Evolutionary conservation across 2,113 vertebrate genomes (phyloP).

Genomic region (Colius striatus): DNA sequence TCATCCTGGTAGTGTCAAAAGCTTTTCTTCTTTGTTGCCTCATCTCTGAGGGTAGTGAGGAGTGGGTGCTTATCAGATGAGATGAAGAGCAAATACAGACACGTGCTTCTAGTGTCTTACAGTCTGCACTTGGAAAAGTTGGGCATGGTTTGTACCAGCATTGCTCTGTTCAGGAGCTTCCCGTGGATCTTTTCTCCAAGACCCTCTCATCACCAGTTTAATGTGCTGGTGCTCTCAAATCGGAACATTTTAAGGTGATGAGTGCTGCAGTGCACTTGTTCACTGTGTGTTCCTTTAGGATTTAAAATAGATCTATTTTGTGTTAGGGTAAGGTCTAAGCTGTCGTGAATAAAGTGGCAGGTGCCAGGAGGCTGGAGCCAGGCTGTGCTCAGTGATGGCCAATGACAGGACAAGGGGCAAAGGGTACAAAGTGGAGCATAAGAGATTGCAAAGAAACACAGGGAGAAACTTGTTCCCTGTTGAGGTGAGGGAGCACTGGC

Average conservation of each 20-base stretch:
- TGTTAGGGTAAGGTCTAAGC: neutral
- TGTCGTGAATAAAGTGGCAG: neutral
- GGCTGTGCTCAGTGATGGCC: too few relatives aligned
- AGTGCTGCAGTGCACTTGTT: neutral
- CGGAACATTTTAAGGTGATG: neutral
- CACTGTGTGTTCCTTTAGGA: neutral
- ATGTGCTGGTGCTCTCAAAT: rapidly evolving
- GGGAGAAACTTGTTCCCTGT: too few relatives aligned
- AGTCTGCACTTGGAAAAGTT: rapidly evolving
- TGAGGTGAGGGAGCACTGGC: too few relatives aligned
- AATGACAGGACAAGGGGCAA: too few relatives aligned
- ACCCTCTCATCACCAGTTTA: rapidly evolving
- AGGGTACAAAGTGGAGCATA: too few relatives aligned
- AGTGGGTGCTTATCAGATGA: neutral
- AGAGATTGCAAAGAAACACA: too few relatives aligned
- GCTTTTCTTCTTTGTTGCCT: rapidly evolving
- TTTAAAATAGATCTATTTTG: neutral
- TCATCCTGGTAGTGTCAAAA: rapidly evolving
- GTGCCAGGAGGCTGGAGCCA: too few relatives aligned
- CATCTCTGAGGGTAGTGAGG: rapidly evolving
- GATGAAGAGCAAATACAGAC: neutral
- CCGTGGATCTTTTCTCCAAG: rapidly evolving
- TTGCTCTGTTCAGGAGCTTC: neutral
- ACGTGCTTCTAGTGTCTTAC: rapidly evolving
- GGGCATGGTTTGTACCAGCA: rapidly evolving